A percentile compares a stretch with the other conserved stretches of the same genome.
Conservation (phyloP, 2,888 invertebrate genomes). For the Parasteatoda lunata region DNA sequence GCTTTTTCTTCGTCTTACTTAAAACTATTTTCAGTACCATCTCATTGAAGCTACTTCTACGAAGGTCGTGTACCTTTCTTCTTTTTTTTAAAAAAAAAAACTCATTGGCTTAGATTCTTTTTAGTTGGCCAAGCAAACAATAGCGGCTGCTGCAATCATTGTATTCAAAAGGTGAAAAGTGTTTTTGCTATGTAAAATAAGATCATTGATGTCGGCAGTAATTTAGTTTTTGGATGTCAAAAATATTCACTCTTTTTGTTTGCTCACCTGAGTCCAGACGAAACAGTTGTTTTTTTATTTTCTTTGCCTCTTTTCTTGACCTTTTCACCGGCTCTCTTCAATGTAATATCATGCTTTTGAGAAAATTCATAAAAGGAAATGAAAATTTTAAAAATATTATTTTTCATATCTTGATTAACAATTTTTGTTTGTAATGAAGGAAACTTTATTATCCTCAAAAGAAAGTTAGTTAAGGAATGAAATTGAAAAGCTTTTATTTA, state of each 20-base stretch:
- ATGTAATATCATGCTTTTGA: neutral
- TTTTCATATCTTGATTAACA: too few relatives aligned
- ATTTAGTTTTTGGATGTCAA: neutral
- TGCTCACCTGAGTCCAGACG: neutral
- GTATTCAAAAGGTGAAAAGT: neutral
- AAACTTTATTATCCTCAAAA: too few relatives aligned
- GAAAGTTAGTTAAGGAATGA: too few relatives aligned
- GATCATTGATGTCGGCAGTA: neutral
- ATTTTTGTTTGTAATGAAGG: too few relatives aligned
- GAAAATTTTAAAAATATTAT: too few relatives aligned
- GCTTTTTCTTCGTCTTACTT: too few relatives aligned
- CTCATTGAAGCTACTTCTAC: too few relatives aligned
- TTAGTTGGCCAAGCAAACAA: constrained; percentile 2
- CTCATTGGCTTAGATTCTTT: neutral
- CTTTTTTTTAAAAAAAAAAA: neutral
- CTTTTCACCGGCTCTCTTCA: neutral
- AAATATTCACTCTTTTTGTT: neutral
- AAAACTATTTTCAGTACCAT: too few relatives aligned
- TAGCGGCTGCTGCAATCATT: neutral
- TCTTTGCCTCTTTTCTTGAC: neutral
- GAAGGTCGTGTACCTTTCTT: neutral
- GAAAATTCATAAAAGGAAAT: too few relatives aligned
- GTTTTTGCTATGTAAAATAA: neutral
- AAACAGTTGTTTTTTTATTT: neutral
- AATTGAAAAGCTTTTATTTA: too few relatives aligned